Evolutionary conservation across 2,888 invertebrate genomes (phyloP).

Genomic region (Mesochorus sp.): DNA sequence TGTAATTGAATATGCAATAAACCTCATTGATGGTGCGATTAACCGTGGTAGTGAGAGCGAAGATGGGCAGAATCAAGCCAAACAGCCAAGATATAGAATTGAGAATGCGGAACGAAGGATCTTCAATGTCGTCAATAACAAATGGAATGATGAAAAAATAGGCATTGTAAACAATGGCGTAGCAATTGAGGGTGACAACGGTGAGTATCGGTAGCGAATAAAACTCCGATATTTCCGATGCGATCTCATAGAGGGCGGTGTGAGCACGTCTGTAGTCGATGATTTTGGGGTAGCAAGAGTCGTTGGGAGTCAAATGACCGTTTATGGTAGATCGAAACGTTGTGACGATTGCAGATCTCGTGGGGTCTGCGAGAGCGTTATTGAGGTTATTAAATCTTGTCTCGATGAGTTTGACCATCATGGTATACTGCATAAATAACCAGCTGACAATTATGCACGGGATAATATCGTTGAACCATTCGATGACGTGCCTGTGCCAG

Average conservation of each 20-base stretch:
- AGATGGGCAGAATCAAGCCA: conserved; percentile 29
- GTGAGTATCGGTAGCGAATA: conserved; percentile 61
- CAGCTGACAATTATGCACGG: conserved; percentile 48
- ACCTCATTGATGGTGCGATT: conserved; percentile 43
- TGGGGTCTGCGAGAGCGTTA: not conserved
- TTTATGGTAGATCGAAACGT: not conserved
- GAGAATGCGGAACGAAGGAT: not conserved
- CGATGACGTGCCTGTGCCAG: not conserved
- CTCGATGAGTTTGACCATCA: conserved; percentile 42
- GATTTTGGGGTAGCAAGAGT: conserved; percentile 23
- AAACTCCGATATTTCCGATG: conserved; percentile 57
- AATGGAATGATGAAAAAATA: conserved; percentile 51
- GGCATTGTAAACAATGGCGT: conserved; percentile 55
- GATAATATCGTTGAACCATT: conserved; percentile 27
- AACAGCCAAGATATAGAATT: conserved; percentile 4
- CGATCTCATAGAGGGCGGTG: conserved; percentile 58
- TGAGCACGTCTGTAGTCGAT: conserved; percentile 55
- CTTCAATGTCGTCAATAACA: not conserved
- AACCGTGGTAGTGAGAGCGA: conserved; percentile 15
- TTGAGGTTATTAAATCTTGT: conserved; percentile 59
- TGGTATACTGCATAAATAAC: conserved; percentile 62
- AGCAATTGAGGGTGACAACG: conserved; percentile 31
- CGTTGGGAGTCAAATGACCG: not conserved
- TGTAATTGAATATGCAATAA: not conserved
- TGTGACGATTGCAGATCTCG: not conserved